Base-by-base conservation (phyloP, 2,888 invertebrate genomes). In the Acleris laterana region DNA sequence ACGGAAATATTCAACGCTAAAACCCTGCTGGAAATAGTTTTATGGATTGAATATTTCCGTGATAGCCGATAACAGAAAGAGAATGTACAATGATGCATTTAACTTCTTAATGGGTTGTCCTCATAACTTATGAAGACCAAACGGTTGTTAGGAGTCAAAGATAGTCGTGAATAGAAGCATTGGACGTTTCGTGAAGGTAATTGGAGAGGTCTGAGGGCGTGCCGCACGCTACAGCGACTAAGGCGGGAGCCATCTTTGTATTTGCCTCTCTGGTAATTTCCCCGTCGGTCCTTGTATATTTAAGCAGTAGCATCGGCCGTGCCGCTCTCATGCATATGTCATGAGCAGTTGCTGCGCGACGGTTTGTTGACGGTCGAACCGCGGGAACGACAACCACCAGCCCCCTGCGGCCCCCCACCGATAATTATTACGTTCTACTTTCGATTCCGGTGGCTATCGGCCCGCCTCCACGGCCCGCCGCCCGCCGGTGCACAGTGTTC, bases 321-420 rank as follows among this genome's bases (percentile, higher is more conserved):
- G 84, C 83, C 84, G 79, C 83, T 89, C 87, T 91, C 90, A 93
- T 93, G 91, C 92, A 93, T 92, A 91, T 91, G 90, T 93, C 90
- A 93, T 93, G 92, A 93, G 89, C 87, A 83, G 93, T 93, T 92
- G 92, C 93, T 82, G 78, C 70, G 93, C 91, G 85, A 92, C 92
- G 80, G 91, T 92, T 93, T 93, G 93, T 93, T 93, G 93, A 81
- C 91, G 89, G 87, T 88, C 76, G 77, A 78, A 77, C 80, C 88
- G 88, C 89, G 90, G 89, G 90, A 91, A 90, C 83, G 79, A 78
- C 85, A 77, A 82, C 87, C 85, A 83, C 77, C 80, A 83, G 83
- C 82, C 83, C 83, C 80, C 76, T 64, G 74, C 80, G 80, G 77
- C 77, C 75, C 83, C 83, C 87, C 84, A 82, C 81, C 84, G 77